Conservation (phyloP, 2,797 vertebrate species). For the Hafferia zeledoni region DNA sequence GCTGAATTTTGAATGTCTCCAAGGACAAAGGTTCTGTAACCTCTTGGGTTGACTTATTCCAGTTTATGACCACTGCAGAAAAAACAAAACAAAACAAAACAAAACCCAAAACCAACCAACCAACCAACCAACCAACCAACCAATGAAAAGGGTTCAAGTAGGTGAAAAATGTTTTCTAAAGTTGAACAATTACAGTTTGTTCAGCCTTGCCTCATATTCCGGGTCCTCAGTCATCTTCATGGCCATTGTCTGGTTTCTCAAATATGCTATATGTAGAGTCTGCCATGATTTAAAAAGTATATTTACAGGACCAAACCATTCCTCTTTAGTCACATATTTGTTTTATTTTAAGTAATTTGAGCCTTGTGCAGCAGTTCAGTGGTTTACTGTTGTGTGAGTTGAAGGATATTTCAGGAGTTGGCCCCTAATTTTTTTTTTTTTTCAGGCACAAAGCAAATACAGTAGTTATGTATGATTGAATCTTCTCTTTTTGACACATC, state of each 20-base stretch:
- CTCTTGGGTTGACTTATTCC: neutral
- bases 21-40: neutral
- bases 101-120: no score
- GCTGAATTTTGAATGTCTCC: neutral
- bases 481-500: neutral
- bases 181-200: neutral
- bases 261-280: neutral
- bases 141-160: neutral
- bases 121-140: no score
- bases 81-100: no score
- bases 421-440: neutral
- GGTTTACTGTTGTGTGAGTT: neutral
- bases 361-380: neutral
- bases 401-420: neutral
- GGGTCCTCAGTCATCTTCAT: neutral
- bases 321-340: rapidly evolving
- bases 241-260: neutral
- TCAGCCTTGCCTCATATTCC: neutral
- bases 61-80: neutral
- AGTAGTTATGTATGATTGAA: neutral
- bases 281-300: neutral
- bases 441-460: neutral
- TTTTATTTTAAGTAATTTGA: neutral
- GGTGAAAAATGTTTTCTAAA: neutral
- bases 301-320: neutral